Evolutionary conservation across 2,113 vertebrate genomes (phyloP), one percentile per base, ranked within the genome.

Genomic region (Callaeas wilsoni): DNA sequence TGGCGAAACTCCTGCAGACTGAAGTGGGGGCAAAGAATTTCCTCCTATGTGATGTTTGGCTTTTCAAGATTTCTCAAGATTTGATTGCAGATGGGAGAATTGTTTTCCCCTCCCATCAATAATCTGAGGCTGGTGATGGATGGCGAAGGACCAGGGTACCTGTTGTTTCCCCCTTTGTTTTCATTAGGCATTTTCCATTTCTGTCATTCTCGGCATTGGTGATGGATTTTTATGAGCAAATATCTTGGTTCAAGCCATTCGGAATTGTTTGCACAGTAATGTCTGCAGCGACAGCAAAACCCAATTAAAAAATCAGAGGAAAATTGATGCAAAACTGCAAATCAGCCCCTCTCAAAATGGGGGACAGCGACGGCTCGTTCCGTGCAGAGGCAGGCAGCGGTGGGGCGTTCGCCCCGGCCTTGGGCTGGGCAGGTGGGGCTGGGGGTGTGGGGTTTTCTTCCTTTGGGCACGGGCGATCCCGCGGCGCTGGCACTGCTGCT

Each of bases 91-190:
- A 84, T 30, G 76, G 18, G 81, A 80, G 76, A 79, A n/a, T 52
- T 71, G 65, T 49, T 47, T 60, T 35, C 30, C 75, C 53, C 52
- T 80, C 73, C 35, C 13, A 4, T 92, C 92, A 93, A 93, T 88
- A 88, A 68, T 49, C 46, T 6, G 4, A 53, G 79, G 76, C 47
- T 67, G 85, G 30, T 94, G 92, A 93, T 83, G 84, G 83, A 93
- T 91, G 81, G 88, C 35, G 2, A n/a, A 80, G 79, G 76, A 44
- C 85, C 18, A 13, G 76, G 65, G 64, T 86, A 94, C 90, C 93
- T 87, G 85, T 94, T 93, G 87, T 96, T 93, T 94, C 70, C 88
- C 76, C 76, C 59, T 94, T 89, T 85, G 87, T 93, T 96, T 95
- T 95, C 94, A 93, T 96, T 94, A 95, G 71, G 75, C 33, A 0